Conservation (phyloP, 2,797 vertebrate species). For the Bovichtus variegatus region DNA sequence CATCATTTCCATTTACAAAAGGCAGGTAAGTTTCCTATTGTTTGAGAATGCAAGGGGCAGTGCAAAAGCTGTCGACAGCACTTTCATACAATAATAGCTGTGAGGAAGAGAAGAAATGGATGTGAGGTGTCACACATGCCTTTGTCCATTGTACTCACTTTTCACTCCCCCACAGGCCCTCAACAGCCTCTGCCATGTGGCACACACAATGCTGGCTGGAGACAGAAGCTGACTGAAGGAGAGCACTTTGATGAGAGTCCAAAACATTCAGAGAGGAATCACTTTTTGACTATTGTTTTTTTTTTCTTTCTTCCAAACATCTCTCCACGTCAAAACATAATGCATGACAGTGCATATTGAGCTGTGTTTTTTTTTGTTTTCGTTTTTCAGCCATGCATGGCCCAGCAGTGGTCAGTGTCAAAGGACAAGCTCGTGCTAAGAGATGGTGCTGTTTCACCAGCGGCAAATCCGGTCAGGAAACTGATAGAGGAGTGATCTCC, state of each 20-base stretch:
- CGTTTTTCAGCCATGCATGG: not conserved
- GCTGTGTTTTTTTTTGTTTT: no score
- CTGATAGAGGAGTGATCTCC: constrained; percentile 53
- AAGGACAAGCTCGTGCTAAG: constrained; percentile 25
- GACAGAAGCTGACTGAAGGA: constrained; percentile 51
- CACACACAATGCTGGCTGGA: constrained; percentile 64
- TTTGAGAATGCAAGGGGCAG: constrained; percentile 67
- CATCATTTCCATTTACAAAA: constrained; percentile 60
- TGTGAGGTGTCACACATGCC: constrained; percentile 79
- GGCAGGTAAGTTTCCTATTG: constrained; percentile 73
- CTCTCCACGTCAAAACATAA: constrained; percentile 25
- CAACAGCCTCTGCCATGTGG: constrained; percentile 69
- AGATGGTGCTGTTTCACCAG: constrained; percentile 24
- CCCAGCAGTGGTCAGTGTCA: constrained; percentile 8
- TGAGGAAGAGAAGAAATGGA: constrained; percentile 76
- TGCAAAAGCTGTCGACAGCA: constrained; percentile 84
- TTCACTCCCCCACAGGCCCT: constrained; percentile 71
- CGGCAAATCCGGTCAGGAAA: constrained; percentile 42
- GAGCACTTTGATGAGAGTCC: constrained; percentile 72
- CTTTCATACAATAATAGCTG: constrained; percentile 85
- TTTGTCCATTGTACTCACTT: constrained; percentile 81
- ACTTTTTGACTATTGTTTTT: constrained; percentile 58
- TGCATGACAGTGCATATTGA: constrained; percentile 20
- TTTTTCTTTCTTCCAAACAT: no score
- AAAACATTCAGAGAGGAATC: constrained; percentile 66